Evolutionary conservation across 2,888 invertebrate species (phyloP).

Genomic region (Lamproptera curius): DNA sequence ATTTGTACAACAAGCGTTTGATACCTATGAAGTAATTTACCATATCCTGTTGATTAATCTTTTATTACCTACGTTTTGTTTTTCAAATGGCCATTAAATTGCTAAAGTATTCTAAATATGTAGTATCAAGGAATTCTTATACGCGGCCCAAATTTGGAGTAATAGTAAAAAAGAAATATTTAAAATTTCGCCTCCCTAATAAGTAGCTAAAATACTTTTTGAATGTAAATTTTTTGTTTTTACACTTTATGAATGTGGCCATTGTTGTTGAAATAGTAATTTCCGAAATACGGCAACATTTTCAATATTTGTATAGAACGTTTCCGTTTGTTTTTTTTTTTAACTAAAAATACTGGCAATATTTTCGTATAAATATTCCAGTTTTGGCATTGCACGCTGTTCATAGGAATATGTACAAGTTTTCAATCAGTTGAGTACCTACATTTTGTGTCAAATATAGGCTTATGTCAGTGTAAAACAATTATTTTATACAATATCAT

Average conservation of each 20-base stretch:
- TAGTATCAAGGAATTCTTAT: too few species aligned
- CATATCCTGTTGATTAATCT: constrained; percentile 18
- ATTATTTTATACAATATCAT: too few species aligned
- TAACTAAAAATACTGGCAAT: constrained; percentile 9
- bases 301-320: constrained; percentile 2
- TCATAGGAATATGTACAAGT: too few species aligned
- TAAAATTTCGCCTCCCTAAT: too few species aligned
- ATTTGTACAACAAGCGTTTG: constrained; percentile 2
- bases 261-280: constrained; percentile 1
- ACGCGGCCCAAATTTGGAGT: too few species aligned
- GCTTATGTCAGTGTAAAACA: too few species aligned
- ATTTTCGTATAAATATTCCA: constrained; percentile 8
- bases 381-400: neutral
- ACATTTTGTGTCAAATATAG: too few species aligned
- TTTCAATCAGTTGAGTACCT: neutral
- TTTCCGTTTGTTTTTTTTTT: constrained; percentile 9
- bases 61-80: constrained; percentile 3
- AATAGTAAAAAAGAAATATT: too few species aligned
- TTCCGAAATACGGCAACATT: constrained; percentile 5
- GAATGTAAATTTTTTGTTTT: neutral
- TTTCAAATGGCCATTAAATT: neutral
- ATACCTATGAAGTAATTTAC: constrained; percentile 10
- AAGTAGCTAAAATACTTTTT: neutral
- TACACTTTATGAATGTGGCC: constrained; percentile 3
- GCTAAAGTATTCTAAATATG: too few species aligned